Percentiles rank a stretch among this genome's conserved stretches.
These are phyloP conservation scores for Desmophyllum pertusum DNA, from an alignment of 92 coral and sea anemone genomes.

Conservation along the genomic window DNA sequence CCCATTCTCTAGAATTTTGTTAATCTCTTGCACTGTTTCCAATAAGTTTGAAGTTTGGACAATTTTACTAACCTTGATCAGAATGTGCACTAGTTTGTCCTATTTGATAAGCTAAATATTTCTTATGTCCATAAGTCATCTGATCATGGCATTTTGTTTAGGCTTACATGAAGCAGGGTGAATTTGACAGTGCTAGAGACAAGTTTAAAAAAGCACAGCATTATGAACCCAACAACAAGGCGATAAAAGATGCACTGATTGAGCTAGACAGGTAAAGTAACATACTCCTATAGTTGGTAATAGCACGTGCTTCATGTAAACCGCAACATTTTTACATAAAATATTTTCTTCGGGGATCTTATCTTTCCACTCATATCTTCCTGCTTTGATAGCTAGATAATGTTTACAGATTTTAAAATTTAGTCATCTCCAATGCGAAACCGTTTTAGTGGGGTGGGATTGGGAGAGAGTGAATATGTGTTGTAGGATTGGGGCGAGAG, in stretches of 20 bases:
- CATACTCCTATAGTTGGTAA: too few species aligned
- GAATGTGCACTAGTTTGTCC: not conserved
- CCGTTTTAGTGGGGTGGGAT: not conserved
- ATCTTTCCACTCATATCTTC: too few species aligned
- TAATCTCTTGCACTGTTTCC: too few species aligned
- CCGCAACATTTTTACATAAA: too few species aligned
- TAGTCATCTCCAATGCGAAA: too few species aligned
- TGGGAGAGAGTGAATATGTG: too few species aligned
- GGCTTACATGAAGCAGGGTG: constrained; percentile 89
- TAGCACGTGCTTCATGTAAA: too few species aligned
- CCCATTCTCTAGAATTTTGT: too few species aligned
- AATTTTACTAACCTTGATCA: too few species aligned
- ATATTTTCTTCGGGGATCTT: too few species aligned
- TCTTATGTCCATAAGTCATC: not conserved
- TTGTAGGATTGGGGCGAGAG: not conserved
- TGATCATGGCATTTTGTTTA: not conserved
- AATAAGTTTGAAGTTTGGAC: too few species aligned
- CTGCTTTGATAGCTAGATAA: not conserved
- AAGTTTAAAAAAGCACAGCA: constrained; percentile 72
- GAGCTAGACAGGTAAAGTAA: constrained; percentile 73
- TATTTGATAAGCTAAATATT: not conserved
- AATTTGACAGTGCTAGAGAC: constrained; percentile 83
- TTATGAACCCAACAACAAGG: constrained; percentile 77
- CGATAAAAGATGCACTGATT: constrained; percentile 72
- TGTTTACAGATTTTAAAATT: too few species aligned